Evolutionary conservation across 2,797 vertebrate genomes (phyloP).

Genomic region (Myotis planiceps): DNA sequence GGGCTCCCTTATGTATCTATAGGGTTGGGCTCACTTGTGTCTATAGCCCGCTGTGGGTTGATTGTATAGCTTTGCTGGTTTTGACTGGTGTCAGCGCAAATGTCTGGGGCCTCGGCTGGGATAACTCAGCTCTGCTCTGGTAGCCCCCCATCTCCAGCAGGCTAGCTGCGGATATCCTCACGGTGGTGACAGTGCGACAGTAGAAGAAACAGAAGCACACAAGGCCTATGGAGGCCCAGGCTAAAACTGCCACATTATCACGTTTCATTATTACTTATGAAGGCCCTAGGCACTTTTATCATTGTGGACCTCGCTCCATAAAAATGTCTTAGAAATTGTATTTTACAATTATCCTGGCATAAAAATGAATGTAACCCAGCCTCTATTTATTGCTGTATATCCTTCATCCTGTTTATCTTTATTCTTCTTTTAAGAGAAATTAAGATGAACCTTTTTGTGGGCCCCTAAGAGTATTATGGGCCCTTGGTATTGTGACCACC

Average conservation of each 20-base stretch:
- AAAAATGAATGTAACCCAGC: neutral
- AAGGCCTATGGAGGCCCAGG: neutral
- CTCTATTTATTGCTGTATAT: neutral
- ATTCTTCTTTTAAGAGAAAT: slow-evolving; percentile 9
- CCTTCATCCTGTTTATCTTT: neutral
- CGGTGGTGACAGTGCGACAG: neutral
- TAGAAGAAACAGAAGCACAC: neutral
- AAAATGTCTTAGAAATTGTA: neutral
- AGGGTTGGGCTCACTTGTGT: too few relatives aligned
- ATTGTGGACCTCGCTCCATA: neutral
- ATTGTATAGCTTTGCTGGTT: neutral
- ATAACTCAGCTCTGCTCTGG: neutral
- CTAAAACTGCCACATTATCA: neutral
- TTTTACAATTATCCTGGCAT: neutral
- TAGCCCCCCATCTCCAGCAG: neutral
- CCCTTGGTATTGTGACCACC: neutral
- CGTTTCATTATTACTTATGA: neutral
- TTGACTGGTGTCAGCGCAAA: neutral
- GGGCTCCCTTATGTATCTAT: neutral
- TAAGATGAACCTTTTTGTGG: neutral
- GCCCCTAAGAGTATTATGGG: neutral
- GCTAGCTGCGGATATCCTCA: neutral
- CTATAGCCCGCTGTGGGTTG: neutral
- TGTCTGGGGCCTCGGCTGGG: neutral
- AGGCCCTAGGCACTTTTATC: neutral